Evolutionary conservation across 2,888 invertebrate species (phyloP).

Genomic region (Diaphora mendica): DNA sequence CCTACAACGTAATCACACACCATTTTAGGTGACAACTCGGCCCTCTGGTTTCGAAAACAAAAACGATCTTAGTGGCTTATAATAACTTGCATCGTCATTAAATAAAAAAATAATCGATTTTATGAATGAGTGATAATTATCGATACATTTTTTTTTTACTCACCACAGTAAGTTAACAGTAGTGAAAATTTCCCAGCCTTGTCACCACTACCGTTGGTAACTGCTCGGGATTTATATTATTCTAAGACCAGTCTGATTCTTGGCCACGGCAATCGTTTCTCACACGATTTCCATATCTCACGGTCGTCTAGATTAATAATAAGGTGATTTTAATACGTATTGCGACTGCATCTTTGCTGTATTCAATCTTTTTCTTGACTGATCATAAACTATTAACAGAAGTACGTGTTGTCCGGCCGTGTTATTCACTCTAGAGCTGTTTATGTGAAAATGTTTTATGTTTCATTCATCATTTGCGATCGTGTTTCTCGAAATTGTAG

Average conservation of each 20-base stretch:
- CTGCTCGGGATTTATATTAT: background rate
- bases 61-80: background rate
- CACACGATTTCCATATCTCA: conserved; percentile 11
- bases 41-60: too few relatives aligned
- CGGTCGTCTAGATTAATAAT: conserved; percentile 16
- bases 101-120: background rate
- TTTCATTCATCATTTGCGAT: conserved; percentile 5
- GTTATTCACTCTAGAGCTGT: conserved; percentile 6
- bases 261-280: conserved; percentile 13
- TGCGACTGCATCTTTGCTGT: conserved; percentile 8
- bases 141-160: background rate
- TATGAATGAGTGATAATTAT: background rate
- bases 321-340: conserved; percentile 13
- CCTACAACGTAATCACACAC: background rate
- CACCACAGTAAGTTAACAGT: background rate
- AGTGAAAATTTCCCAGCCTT: background rate
- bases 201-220: conserved; percentile 1
- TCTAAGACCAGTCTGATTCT: conserved; percentile 8
- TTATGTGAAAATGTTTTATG: conserved; percentile 11
- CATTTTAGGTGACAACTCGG: too few relatives aligned
- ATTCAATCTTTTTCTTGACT: conserved; percentile 2
- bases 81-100: background rate
- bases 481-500: conserved; percentile 6
- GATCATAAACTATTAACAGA: background rate
- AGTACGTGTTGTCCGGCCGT: conserved; percentile 9